Conservation (phyloP, 1,140 invertebrate species). For the Lamellibrachia luymesi region DNA sequence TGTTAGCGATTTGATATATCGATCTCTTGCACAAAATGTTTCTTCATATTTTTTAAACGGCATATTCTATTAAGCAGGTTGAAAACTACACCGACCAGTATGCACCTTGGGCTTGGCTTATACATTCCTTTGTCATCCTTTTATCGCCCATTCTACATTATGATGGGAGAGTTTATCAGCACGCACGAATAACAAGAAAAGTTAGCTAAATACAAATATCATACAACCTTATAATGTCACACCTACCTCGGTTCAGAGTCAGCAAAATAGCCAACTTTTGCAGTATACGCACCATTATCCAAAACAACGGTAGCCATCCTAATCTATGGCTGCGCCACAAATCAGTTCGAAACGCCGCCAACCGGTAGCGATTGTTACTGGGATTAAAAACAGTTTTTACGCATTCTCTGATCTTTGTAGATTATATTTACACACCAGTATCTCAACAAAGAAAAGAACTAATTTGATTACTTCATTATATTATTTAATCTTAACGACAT, state of each 20-base stretch:
- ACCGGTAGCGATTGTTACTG: neutral
- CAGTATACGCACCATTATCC: slow-evolving; percentile 83
- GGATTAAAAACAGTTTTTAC: neutral
- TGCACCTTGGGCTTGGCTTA: no score
- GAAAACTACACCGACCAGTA: no score
- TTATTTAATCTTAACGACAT: neutral
- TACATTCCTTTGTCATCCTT: neutral
- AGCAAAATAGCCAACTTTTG: slow-evolving; percentile 78
- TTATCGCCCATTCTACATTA: neutral
- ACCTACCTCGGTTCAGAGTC: slow-evolving; percentile 67
- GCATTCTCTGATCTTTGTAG: neutral
- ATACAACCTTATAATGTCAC: neutral
- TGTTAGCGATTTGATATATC: no score
- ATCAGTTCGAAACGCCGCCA: neutral
- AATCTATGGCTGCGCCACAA: neutral
- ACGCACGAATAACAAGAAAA: neutral
- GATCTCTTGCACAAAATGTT: no score
- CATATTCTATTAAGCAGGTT: no score
- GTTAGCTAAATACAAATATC: neutral
- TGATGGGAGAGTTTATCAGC: neutral
- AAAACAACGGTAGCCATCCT: slow-evolving; percentile 65
- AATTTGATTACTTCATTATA: neutral
- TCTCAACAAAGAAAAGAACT: neutral
- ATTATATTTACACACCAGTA: neutral
- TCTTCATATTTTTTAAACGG: no score